Conservation (phyloP, 2,888 invertebrate genomes). For the Sesia apiformis region DNA sequence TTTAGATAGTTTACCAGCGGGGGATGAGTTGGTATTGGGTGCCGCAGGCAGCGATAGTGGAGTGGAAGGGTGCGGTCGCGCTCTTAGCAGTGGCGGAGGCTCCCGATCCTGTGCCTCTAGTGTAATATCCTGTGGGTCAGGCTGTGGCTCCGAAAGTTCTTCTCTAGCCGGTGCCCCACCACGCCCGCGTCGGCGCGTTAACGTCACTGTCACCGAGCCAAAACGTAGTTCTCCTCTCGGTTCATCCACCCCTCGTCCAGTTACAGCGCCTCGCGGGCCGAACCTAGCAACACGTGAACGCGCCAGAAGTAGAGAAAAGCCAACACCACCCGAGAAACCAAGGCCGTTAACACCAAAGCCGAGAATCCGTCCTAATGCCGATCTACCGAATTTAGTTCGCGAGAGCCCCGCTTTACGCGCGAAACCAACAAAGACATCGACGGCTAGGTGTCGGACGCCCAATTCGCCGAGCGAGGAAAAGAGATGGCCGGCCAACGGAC, state of each 20-base stretch:
- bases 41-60: slow-evolving; percentile 88
- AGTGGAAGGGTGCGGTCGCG: slow-evolving; percentile 82
- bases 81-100: slow-evolving; percentile 79
- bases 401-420: slow-evolving; percentile 62
- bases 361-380: slow-evolving; percentile 62
- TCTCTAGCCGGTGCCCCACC: slow-evolving; percentile 76
- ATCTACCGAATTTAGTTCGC: slow-evolving; percentile 68
- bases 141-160: slow-evolving; percentile 87
- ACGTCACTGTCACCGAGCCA: slow-evolving; percentile 72
- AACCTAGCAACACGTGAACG: slow-evolving; percentile 72
- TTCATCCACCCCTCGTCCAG: slow-evolving; percentile 67
- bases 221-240: slow-evolving; percentile 67
- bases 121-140: slow-evolving; percentile 84
- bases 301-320: slow-evolving; percentile 76
- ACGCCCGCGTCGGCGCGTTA: slow-evolving; percentile 71
- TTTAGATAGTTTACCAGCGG: slow-evolving; percentile 58
- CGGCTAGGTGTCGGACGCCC: slow-evolving; percentile 76
- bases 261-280: slow-evolving; percentile 62
- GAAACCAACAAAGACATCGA: slow-evolving; percentile 69
- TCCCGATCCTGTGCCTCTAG: slow-evolving; percentile 85
- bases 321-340: slow-evolving; percentile 61
- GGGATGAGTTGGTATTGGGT: slow-evolving; percentile 51
- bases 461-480: slow-evolving; percentile 81
- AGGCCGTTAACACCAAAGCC: slow-evolving; percentile 64
- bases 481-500: slow-evolving; percentile 77